Conservation (phyloP, 2,113 vertebrate species). For the Theristicus caerulescens region DNA sequence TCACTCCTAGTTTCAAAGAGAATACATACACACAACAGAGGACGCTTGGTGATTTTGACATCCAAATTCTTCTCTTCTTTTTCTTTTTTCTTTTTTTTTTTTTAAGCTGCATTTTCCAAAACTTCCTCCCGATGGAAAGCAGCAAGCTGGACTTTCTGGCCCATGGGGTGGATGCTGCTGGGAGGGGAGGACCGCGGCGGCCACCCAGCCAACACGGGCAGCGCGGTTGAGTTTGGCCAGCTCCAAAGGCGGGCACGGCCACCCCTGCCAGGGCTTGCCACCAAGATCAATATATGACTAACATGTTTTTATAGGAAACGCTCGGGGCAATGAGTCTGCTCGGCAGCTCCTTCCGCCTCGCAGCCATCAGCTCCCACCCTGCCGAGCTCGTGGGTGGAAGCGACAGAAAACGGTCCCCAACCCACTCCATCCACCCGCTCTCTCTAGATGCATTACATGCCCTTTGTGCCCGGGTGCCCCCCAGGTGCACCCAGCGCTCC, state of each 20-base stretch:
- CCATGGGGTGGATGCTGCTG: rapidly evolving
- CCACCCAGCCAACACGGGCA: background rate
- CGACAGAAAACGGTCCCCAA: rapidly evolving
- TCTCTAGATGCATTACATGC: background rate
- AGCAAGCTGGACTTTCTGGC: background rate
- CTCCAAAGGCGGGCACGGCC: background rate
- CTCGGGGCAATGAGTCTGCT: background rate
- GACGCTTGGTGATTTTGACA: background rate
- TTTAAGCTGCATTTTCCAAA: background rate
- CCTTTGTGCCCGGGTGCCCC: background rate
- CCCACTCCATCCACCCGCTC: background rate
- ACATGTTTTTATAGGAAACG: background rate
- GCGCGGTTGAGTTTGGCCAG: background rate
- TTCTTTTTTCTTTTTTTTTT: too few relatives aligned
- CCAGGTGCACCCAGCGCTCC: background rate
- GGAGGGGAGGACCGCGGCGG: background rate
- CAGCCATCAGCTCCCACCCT: background rate
- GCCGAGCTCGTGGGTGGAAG: background rate
- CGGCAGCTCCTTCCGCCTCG: background rate
- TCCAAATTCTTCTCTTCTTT: background rate
- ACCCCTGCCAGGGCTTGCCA: background rate
- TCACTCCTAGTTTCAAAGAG: conserved; percentile 82
- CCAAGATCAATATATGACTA: background rate
- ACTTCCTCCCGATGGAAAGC: background rate
- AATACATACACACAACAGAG: conserved; percentile 25